A percentile compares a stretch with the other conserved stretches of the same genome.
phyloP scores from a whole-genome alignment of 2,113 vertebrate genomes.

The Dipodomys merriami region DNA sequence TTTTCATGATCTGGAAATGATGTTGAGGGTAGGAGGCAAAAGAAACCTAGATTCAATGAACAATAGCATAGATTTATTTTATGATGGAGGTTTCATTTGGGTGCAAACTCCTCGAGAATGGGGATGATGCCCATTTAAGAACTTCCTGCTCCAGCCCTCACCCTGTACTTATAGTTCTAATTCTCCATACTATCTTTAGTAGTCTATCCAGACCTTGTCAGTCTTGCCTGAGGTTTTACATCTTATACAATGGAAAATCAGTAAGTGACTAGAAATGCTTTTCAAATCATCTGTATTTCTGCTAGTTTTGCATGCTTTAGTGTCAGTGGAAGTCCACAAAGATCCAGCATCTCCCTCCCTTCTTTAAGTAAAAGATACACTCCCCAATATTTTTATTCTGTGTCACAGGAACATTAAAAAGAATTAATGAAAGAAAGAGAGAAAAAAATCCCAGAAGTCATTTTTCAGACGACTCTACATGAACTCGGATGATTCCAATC shows the following conservation, averaged over 20 bases:
- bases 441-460: neutral
- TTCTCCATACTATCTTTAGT: neutral
- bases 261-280: constrained; percentile 5
- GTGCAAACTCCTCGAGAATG: neutral
- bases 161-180: neutral
- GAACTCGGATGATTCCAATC: constrained; percentile 25
- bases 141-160: neutral
- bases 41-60: neutral
- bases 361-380: constrained; percentile 7
- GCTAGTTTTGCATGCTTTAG: neutral
- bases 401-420: constrained; percentile 44
- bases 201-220: neutral
- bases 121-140: neutral
- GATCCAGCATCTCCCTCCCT: neutral
- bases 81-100: neutral
- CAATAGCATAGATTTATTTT: neutral
- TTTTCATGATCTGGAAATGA: neutral
- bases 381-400: constrained; percentile 38
- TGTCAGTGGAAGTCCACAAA: constrained; percentile 15
- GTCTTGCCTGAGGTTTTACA: neutral
- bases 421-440: neutral
- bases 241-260: neutral
- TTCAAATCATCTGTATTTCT: neutral
- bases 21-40: neutral
- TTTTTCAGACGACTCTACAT: neutral